Conservation (phyloP, 2,113 vertebrate species). For the Antennarius striatus region DNA sequence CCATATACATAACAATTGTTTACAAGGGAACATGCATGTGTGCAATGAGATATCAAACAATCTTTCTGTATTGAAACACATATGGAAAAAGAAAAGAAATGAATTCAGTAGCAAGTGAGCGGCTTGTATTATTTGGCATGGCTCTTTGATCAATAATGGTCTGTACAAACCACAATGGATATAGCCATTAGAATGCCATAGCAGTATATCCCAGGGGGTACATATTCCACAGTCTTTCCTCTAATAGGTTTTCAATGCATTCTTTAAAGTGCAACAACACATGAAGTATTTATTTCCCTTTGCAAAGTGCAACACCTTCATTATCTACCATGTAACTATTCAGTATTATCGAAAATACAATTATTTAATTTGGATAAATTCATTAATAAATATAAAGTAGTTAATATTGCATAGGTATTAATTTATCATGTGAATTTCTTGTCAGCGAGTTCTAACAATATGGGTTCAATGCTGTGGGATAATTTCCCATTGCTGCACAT, state of each 20-base stretch:
- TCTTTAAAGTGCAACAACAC: conserved; percentile 69
- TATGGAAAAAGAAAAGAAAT: conserved; percentile 54
- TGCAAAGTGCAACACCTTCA: conserved; percentile 57
- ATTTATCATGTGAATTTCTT: conserved; percentile 12
- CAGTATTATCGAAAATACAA: conserved; percentile 17
- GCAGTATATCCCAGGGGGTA: conserved; percentile 57
- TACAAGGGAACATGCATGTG: neutral
- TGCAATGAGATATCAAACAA: conserved; percentile 9
- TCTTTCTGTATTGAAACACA: conserved; percentile 23
- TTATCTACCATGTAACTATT: conserved; percentile 22
- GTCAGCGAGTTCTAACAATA: conserved; percentile 3
- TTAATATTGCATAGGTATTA: neutral
- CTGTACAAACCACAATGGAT: conserved; percentile 72
- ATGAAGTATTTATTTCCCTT: conserved; percentile 67
- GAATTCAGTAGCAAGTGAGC: conserved; percentile 50
- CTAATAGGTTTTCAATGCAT: conserved; percentile 77
- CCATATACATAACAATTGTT: neutral
- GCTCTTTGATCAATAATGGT: conserved; percentile 71
- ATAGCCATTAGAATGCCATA: conserved; percentile 70
- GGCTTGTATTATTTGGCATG: conserved; percentile 60
- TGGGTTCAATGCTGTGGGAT: conserved; percentile 10
- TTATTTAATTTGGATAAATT: conserved; percentile 8
- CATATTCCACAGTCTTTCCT: conserved; percentile 62
- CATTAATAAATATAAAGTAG: neutral
- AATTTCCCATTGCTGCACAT: conserved; percentile 57